Conservation (phyloP, 2,888 invertebrate genomes). For the Caenorhabditis sp. region DNA sequence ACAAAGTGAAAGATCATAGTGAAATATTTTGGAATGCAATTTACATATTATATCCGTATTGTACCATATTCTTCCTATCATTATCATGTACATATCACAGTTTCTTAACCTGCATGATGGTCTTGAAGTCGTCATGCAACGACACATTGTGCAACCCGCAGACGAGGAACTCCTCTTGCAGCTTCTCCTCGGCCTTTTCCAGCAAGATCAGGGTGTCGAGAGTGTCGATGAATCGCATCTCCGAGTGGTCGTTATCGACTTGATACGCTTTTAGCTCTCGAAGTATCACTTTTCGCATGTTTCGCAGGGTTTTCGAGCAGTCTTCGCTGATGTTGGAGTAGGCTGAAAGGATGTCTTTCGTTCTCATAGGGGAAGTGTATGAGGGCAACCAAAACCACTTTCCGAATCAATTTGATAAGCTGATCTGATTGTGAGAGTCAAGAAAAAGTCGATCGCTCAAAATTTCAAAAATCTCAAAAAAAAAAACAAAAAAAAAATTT, state of each 20-base stretch:
- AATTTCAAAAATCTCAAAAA: no score
- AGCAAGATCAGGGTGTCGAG: slow-evolving; percentile 34
- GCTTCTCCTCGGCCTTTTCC: slow-evolving; percentile 44
- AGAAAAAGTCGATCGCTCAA: no score
- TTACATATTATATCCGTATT: no score
- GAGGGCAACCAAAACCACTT: no score
- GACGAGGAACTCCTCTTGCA: slow-evolving; percentile 34
- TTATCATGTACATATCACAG: slow-evolving; percentile 3
- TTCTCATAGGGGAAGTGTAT: no score
- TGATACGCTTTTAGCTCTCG: slow-evolving; percentile 47
- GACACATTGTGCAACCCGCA: slow-evolving; percentile 38
- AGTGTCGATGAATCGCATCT: slow-evolving; percentile 30
- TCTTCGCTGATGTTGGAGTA: slow-evolving; percentile 49
- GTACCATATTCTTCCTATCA: no score
- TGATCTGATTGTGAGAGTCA: no score
- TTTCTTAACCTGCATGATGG: slow-evolving; percentile 44
- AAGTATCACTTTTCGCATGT: slow-evolving; percentile 45
- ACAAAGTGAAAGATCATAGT: no score
- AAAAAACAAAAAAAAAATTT: no score
- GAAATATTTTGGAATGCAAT: no score
- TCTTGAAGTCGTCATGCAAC: slow-evolving; percentile 33
- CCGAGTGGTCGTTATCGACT: slow-evolving; percentile 26
- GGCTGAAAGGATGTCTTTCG: slow-evolving; percentile 20
- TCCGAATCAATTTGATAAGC: no score
- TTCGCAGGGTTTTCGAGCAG: slow-evolving; percentile 20